A percentile compares a stretch with the other conserved stretches of the same genome.
phyloP scores from a whole-genome alignment of 2,797 vertebrate genomes.

The Syndactyla subalaris region DNA sequence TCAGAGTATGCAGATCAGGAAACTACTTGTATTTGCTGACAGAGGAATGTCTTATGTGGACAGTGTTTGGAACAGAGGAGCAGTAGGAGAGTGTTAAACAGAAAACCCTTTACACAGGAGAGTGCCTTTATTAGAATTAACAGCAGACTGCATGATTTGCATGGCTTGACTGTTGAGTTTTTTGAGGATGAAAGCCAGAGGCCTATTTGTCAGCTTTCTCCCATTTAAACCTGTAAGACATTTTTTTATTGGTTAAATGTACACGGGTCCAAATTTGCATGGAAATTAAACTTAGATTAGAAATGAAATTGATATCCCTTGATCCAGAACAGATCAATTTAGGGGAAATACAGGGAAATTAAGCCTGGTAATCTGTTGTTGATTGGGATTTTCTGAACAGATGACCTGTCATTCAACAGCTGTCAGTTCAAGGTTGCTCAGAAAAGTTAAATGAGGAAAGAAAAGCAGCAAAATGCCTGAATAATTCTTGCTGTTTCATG shows the following conservation, averaged over 20 bases:
- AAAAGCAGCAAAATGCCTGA: rapidly evolving
- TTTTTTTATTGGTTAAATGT: neutral
- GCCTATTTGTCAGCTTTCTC: neutral
- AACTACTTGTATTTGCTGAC: neutral
- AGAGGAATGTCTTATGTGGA: neutral
- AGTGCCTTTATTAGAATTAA: neutral
- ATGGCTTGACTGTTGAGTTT: neutral
- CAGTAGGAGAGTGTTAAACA: neutral
- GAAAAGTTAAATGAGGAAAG: neutral
- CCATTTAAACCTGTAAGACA: neutral
- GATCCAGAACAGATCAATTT: neutral
- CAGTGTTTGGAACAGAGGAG: neutral
- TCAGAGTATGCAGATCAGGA: neutral
- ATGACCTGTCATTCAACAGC: neutral
- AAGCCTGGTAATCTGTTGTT: neutral
- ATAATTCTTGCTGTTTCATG: neutral
- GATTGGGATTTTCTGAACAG: neutral
- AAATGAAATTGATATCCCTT: neutral
- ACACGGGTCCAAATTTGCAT: neutral
- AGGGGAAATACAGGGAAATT: neutral
- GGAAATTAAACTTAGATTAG: neutral
- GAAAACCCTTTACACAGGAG: neutral
- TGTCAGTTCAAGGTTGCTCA: neutral
- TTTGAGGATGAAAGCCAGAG: neutral
- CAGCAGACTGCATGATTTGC: neutral